Base-by-base conservation (phyloP, 92 coral and sea anemone species). In the Heteractis magnifica region DNA sequence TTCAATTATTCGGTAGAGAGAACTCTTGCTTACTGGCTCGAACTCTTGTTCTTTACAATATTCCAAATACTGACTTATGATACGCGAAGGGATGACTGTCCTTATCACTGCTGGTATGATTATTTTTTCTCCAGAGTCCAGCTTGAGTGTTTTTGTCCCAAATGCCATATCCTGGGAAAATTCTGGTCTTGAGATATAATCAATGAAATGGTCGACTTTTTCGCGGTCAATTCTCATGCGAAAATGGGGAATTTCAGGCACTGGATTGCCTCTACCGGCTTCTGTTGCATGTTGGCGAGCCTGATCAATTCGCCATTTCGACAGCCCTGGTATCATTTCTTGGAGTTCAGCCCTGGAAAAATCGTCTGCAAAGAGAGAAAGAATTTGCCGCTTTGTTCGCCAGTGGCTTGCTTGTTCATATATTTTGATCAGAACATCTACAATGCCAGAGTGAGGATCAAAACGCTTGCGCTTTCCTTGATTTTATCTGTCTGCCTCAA, bases 351-450 rank as follows among this genome's bases (percentile, higher is more conserved):
- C 65, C 44, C 90, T 56, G 2, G 74, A 76, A 81, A 91, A 91
- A 77, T 88, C 94, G 49, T 88, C 79, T 6, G 94, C 72, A 77
- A 89, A 80, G 74, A 89, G 71, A 49, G 89, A 89, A 1, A 85
- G 73, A 19, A 89, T 89, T 64, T 85, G 89, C 26, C 64, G 14
- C 68, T 80, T 80, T 9, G 89, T 81, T 82, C 72, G 89, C 87
- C 87, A 89, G 51, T n/a, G 53, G 44, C 26, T 81, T n/a, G 89
- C 92, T 74, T 85, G 89, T 44, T 82, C n/a, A 68, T 82, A 77
- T 1, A 79, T 86, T 51, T 82, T 77, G 34, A 82, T 20, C 48
- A 87, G 65, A 64, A 19, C 56, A 51, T 81, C 86, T 6, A 81
- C 77, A 18, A 86, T 19, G 60, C 81, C 77, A 20, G 89, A 58